phyloP scores from a whole-genome alignment of 2,888 invertebrate genomes.

The Artemia sp. region DNA sequence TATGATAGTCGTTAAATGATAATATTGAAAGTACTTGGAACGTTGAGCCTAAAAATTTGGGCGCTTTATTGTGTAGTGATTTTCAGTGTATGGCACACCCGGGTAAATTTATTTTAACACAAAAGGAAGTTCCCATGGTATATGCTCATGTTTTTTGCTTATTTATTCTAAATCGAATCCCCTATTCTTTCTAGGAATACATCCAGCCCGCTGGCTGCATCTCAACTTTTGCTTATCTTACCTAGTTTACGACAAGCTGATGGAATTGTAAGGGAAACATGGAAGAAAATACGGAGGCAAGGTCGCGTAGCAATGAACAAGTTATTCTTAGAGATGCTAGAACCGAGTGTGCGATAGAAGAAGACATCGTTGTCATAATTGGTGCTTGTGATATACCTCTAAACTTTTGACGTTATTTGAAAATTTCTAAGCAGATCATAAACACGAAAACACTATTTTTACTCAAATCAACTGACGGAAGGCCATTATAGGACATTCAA shows the following conservation, averaged over 20 bases:
- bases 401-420: no score
- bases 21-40: no score
- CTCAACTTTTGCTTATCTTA: conserved; percentile 62
- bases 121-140: conserved; percentile 20
- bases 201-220: conserved; percentile 17
- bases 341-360: conserved; percentile 42
- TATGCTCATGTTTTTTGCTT: background rate
- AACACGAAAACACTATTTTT: no score
- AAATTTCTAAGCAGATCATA: no score
- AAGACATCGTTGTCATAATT: background rate
- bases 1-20: no score
- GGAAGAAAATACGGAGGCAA: conserved; percentile 70
- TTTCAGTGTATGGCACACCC: no score
- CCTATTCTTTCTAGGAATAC: conserved; percentile 25
- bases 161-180: no score
- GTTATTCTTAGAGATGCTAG: conserved; percentile 88
- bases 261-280: conserved; percentile 70
- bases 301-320: conserved; percentile 87
- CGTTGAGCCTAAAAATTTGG: no score
- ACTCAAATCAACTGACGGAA: no score
- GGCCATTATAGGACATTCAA: no score
- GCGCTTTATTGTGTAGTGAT: no score
- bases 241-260: conserved; percentile 79
- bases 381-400: no score
- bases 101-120: conserved; percentile 9